A percentile compares a stretch with the other conserved stretches of the same genome.
phyloP scores from a whole-genome alignment of 2,113 vertebrate genomes.

The Ammodytes marinus region DNA sequence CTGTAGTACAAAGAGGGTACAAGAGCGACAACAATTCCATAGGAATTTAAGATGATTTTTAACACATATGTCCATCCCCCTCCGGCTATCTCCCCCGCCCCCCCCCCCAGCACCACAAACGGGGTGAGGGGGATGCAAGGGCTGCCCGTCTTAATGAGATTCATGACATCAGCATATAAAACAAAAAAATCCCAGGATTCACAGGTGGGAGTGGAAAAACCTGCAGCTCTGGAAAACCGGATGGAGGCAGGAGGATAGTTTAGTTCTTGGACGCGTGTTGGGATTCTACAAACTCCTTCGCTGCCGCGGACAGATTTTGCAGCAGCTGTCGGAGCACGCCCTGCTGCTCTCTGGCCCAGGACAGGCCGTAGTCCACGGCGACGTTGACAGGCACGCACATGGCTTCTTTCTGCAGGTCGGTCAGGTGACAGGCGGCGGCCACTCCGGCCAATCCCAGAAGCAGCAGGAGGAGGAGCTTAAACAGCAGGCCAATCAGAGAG shows the following conservation, averaged over 20 bases:
- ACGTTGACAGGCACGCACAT: slow-evolving; percentile 86
- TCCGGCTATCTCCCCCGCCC: slow-evolving; percentile 33
- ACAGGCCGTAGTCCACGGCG: slow-evolving; percentile 86
- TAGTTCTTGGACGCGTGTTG: slow-evolving; percentile 83
- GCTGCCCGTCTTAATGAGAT: slow-evolving; percentile 42
- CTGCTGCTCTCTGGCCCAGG: slow-evolving; percentile 88
- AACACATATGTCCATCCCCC: slow-evolving; percentile 55
- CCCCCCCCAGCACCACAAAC: slow-evolving; percentile 49
- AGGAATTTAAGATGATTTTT: slow-evolving; percentile 89
- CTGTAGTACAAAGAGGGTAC: slow-evolving; percentile 67
- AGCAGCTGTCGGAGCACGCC: slow-evolving; percentile 73
- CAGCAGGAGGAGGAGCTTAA: slow-evolving; percentile 84
- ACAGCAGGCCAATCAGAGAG: slow-evolving; percentile 77
- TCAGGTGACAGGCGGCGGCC: slow-evolving; percentile 86
- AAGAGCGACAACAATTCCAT: slow-evolving; percentile 89
- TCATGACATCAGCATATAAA: slow-evolving; percentile 42
- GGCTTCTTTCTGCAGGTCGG: slow-evolving; percentile 86
- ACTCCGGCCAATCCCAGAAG: slow-evolving; percentile 81
- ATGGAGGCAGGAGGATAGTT: slow-evolving; percentile 13
- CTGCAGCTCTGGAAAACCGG: slow-evolving; percentile 37
- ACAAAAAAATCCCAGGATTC: slow-evolving; percentile 34
- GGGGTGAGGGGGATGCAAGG: slow-evolving; percentile 24
- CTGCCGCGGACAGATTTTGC: slow-evolving; percentile 77
- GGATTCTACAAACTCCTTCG: slow-evolving; percentile 82
- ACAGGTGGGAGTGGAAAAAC: slow-evolving; percentile 22